Conservation (phyloP, 2,113 vertebrate genomes). For the Rhadina sibilatrix region DNA sequence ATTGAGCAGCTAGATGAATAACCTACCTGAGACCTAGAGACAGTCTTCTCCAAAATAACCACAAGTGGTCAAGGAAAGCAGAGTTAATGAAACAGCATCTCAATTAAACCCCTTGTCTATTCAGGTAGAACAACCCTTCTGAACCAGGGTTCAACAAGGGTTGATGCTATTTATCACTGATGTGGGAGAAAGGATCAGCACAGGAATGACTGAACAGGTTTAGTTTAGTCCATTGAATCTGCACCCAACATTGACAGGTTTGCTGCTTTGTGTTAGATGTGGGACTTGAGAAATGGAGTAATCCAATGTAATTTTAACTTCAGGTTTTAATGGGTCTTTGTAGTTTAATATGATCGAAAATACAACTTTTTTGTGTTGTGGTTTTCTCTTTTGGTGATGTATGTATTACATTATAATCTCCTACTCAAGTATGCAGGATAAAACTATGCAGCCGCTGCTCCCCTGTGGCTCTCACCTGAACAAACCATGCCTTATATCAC, state of each 20-base stretch:
- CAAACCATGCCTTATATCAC: neutral
- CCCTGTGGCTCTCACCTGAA: neutral
- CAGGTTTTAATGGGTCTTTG: neutral
- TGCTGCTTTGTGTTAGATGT: neutral
- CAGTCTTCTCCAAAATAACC: neutral
- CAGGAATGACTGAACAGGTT: neutral
- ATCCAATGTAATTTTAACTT: neutral
- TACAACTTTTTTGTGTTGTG: neutral
- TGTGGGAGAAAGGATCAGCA: neutral
- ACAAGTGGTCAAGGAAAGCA: neutral
- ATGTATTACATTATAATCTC: neutral
- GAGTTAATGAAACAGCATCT: neutral
- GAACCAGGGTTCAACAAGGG: neutral
- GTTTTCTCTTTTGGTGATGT: neutral
- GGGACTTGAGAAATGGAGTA: neutral
- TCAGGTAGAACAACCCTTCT: neutral
- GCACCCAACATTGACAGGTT: neutral
- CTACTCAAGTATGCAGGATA: neutral
- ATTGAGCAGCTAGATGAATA: neutral
- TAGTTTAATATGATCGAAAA: neutral
- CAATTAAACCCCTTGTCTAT: neutral
- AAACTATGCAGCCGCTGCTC: neutral
- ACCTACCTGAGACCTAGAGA: neutral
- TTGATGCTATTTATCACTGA: neutral
- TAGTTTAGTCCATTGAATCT: neutral